Percentiles rank a stretch among this genome's conserved stretches.
These are phyloP conservation scores for Calonectris borealis DNA, from an alignment of 2,113 vertebrate genomes.

Conservation along the genomic window DNA sequence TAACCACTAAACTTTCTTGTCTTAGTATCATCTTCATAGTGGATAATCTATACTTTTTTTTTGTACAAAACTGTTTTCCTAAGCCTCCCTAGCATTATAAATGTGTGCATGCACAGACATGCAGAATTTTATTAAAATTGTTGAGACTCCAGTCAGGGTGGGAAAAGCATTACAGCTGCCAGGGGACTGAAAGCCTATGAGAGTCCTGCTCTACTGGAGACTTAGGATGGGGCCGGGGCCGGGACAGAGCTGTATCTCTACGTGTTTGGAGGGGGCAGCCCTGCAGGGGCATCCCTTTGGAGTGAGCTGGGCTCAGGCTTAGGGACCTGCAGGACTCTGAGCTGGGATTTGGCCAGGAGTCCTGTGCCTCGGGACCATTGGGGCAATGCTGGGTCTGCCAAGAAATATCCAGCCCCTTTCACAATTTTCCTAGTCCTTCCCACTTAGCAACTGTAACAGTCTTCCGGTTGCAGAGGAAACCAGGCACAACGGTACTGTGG, in stretches of 20 bases:
- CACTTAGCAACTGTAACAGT: fast-evolving
- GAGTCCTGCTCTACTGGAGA: not conserved
- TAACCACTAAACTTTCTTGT: not conserved
- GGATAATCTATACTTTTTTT: not conserved
- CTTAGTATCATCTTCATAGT: not conserved
- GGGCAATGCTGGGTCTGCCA: not conserved
- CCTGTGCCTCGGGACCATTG: not conserved
- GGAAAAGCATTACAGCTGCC: not conserved
- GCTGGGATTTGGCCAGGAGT: not conserved
- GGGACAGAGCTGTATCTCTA: not conserved
- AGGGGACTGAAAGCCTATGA: not conserved
- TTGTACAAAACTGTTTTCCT: not conserved
- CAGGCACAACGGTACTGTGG: fast-evolving
- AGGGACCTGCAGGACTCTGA: not conserved
- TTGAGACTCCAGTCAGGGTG: not conserved
- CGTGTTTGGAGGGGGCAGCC: not conserved
- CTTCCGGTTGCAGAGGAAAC: not conserved
- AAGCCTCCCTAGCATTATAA: not conserved
- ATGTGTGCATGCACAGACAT: not conserved
- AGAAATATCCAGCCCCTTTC: not conserved
- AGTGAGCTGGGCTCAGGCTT: not conserved
- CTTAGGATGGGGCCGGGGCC: not conserved
- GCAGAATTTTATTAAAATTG: not conserved
- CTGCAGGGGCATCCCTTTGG: not conserved
- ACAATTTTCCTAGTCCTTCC: not conserved